These are phyloP conservation scores for Clarias platycephalus DNA, from an alignment of 2,797 vertebrate species.

Conservation along the genomic window DNA sequence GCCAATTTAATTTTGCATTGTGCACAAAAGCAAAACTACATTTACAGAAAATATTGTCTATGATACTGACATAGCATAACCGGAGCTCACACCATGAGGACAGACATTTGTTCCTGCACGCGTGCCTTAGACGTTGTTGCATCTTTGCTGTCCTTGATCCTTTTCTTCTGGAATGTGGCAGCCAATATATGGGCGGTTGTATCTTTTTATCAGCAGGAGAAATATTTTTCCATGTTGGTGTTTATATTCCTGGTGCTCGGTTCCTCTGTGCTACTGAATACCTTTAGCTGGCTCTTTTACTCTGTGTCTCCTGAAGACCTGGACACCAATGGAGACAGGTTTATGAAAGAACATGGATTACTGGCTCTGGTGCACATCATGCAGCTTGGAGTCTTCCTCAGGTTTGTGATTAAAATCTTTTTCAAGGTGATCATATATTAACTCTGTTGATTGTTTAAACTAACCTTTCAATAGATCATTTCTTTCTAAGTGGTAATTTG, in stretches of 20 bases:
- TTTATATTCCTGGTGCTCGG: slow-evolving; percentile 66
- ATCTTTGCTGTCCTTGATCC: slow-evolving; percentile 39
- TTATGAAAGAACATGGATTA: rapidly evolving
- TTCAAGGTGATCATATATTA: not conserved
- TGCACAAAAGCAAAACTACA: not conserved
- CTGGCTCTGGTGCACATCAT: slow-evolving; percentile 62
- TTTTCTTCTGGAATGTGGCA: slow-evolving; percentile 58
- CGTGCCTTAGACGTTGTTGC: slow-evolving; percentile 40
- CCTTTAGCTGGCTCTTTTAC: slow-evolving; percentile 74
- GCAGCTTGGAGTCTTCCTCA: slow-evolving; percentile 71
- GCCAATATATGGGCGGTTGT: slow-evolving; percentile 56
- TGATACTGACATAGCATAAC: not conserved
- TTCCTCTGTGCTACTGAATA: slow-evolving; percentile 67
- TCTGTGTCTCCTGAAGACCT: not conserved
- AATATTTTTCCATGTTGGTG: slow-evolving; percentile 51
- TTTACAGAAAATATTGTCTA: too few relatives aligned
- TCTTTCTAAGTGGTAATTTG: not conserved
- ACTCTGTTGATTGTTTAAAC: not conserved
- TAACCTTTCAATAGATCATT: not conserved
- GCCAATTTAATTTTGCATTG: not conserved
- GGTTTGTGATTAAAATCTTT: slow-evolving; percentile 44
- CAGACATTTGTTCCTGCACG: slow-evolving; percentile 27
- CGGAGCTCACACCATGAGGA: slow-evolving; percentile 41
- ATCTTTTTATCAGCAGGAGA: slow-evolving; percentile 59
- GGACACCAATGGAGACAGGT: slow-evolving; percentile 34